Evolutionary conservation across 2,888 invertebrate genomes (phyloP).

Genomic region (Heliconius cydno): DNA sequence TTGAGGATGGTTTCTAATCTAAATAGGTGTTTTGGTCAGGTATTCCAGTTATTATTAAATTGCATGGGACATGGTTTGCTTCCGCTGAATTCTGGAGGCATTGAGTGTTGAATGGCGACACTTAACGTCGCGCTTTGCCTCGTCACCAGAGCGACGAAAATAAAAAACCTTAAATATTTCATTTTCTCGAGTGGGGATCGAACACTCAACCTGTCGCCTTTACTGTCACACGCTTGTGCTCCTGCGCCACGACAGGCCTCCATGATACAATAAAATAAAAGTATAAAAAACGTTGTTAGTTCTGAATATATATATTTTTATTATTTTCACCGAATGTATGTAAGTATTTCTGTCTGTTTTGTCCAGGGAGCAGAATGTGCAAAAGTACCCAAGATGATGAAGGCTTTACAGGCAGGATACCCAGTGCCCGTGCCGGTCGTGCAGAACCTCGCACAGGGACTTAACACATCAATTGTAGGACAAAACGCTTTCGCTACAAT

Average conservation of each 20-base stretch:
- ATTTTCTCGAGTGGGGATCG: no score
- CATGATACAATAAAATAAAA: background rate
- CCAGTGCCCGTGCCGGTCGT: conserved; percentile 83
- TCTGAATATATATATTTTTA: background rate
- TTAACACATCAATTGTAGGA: conserved; percentile 88
- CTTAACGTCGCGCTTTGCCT: no score
- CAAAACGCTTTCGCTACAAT: conserved; percentile 89
- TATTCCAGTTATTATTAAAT: background rate
- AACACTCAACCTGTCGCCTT: no score
- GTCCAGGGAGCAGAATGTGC: conserved; percentile 91
- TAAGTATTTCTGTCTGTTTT: background rate
- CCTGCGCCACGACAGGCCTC: no score
- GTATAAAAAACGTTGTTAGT: background rate
- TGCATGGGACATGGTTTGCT: background rate
- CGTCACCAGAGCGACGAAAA: no score
- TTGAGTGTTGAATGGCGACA: no score
- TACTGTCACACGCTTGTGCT: no score
- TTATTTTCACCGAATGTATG: background rate
- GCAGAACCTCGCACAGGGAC: conserved; percentile 89
- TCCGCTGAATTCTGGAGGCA: no score
- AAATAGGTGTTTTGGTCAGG: background rate
- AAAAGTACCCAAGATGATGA: conserved; percentile 89
- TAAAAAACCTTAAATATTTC: no score
- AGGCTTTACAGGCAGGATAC: conserved; percentile 86
- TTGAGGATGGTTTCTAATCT: background rate